Base-by-base conservation (phyloP, 2,113 vertebrate genomes). In the Neopipo cinnamomea region DNA sequence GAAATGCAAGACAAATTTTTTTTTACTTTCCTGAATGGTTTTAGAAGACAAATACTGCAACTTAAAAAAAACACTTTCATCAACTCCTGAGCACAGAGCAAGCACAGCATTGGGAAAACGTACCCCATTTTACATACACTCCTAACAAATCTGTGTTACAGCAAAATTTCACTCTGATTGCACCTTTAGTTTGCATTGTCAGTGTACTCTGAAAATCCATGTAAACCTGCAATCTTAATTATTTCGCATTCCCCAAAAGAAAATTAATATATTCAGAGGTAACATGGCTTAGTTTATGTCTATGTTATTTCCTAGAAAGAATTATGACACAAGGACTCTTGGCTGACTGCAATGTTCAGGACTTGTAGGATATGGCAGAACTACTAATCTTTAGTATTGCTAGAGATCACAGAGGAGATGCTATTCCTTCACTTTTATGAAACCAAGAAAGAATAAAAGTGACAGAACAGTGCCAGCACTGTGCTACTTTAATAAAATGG, bases 1-100 rank as follows among this genome's bases (percentile, higher is more conserved):
- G 50, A 87, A 96, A 95, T 19, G 84, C 22, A 97, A 88, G 67
- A 94, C 70, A 96, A 87, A 68, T 76, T 82, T 85, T 91, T 56
- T 65, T 95, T 94, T 79, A 74, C 28, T 73, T 90, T 97, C 46
- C 80, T 70, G 58, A 82, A 79, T 25, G 14, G 58, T 62, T 85
- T 89, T 24, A 92, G 42, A 82, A 91, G 66, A 81, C 28, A 95
- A 88, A 86, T 8, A 87, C 23, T 21, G 31, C 44, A 95, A 84
- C 22, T 71, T 56, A 46, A 13, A 3, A 52, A 52, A 52, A 28
- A 27, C 33, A 83, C 56, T 82, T 94, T 39, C 20, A 76, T 61
- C 50, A 66, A 28, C 30, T 77, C 27, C 70, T 65, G 30, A 72
- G 59, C 55, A 70, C 8, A 92, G 49, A 81, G 28, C 42, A 85